Conservation (phyloP, 2,797 vertebrate species). For the Pachyuromys duprasi region DNA sequence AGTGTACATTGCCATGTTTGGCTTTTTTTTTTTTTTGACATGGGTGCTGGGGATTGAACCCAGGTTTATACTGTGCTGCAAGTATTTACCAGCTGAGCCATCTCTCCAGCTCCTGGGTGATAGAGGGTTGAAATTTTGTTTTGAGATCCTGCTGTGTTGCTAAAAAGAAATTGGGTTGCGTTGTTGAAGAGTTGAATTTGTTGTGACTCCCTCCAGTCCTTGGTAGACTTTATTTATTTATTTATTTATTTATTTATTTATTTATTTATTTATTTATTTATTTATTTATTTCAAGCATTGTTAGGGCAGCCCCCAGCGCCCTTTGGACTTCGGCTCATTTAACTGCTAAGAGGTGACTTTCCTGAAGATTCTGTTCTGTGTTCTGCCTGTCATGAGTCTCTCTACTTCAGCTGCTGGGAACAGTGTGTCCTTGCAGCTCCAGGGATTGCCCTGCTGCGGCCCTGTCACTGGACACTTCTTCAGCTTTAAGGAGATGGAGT, state of each 20-base stretch:
- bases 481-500: background rate
- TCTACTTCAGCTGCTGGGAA: background rate
- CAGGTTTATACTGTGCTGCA: background rate
- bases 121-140: conserved; percentile 35
- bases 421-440: background rate
- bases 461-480: background rate
- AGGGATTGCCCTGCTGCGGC: background rate
- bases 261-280: background rate
- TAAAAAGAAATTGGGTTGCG: background rate
- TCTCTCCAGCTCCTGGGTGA: background rate
- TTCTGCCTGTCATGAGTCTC: background rate
- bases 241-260: background rate
- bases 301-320: background rate
- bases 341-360: background rate
- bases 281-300: background rate
- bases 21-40: background rate
- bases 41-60: background rate
- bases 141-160: background rate
- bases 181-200: background rate
- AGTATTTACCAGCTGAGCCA: background rate
- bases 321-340: background rate
- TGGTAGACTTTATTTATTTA: too few relatives aligned
- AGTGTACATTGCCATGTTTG: background rate
- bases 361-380: background rate
- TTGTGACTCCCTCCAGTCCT: background rate